Evolutionary conservation across 2,113 vertebrate species (phyloP), one percentile per base, ranked within the genome.

Genomic region (Corythornis vintsioides): DNA sequence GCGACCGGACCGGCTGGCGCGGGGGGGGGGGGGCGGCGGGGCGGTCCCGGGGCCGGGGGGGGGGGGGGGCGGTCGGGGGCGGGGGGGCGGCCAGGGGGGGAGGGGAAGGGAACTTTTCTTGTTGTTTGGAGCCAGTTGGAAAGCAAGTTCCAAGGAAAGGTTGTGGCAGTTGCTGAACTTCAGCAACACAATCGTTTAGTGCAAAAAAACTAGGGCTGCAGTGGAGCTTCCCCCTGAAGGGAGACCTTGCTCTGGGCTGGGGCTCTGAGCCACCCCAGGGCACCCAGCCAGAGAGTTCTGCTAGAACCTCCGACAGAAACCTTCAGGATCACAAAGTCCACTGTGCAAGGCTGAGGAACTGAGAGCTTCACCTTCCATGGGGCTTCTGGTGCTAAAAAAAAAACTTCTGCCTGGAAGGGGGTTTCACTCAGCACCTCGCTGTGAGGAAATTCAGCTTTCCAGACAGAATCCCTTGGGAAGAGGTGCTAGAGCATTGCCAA

Each of bases 401-500:
- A 67, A 16, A 33, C 1, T 33, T 22, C 72, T 57, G 79, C 80
- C 83, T 10, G 71, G 66, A 35, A 83, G 71, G 56, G 20, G 40
- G 33, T 26, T 61, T 26, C 33, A 15, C 3, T 4, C 60, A 75
- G 47, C 7, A 15, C 52, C 40, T 10, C 24, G 50, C 57, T 55
- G 56, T 1, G 57, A 57, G 75, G 81, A 29, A 91, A 93, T 73
- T 65, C 79, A 69, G 69, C 71, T 87, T 91, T 78, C 81, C 90
- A 78, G 63, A 92, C 86, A 66, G 3, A 53, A 67, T 45, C 11
- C 10, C 43, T 61, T 20, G 7, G 93, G 90, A 86, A 74, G 89
- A 78, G 84, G 69, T 82, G 77, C 83, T 85, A 48, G 60, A 95
- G 92, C 28, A 65, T 66, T 56, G 76, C 67, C 84, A 45, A 67